Base-by-base conservation (phyloP, 2,113 vertebrate genomes). In the Enhydra lutris region DNA sequence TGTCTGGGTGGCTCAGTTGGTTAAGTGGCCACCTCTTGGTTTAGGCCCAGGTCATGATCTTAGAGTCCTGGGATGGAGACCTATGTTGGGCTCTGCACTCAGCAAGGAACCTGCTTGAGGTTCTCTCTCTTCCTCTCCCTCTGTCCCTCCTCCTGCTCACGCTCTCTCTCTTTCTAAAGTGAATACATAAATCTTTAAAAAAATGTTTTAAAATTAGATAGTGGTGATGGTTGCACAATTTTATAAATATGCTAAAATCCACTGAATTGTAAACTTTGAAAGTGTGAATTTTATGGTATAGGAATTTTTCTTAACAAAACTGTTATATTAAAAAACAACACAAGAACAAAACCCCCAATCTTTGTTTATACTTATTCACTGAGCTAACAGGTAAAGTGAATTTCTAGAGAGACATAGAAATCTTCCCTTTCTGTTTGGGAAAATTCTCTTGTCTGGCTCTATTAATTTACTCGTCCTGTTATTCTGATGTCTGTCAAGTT, bases 361-460 rank as follows among this genome's bases (percentile, higher is more conserved):
- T 3, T 67, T 69, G 34, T 50, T 95, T 42, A 45, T 80, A 88
- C 42, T 73, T 61, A 31, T 81, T 42, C 63, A 47, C 57, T 91
- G 71, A 89, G 23, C 31, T 89, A 67, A 93, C 24, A 92, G 5
- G 61, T 95, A 84, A 69, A 59, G 21, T 84, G 45, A 73, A n/a
- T 96, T 94, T 69, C 85, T 73, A 29, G 45, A 87, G 39, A 80
- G 79, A 96, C 39, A 78, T n/a, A 80, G n/a, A 90, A 42, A 36
- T 79, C 50, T 67, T 73, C 67, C 81, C 7, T 79, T 92, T 74
- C 65, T 21, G 39, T 14, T 1, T 85, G 50, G 42, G 42, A 95
- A 86, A 91, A 31, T 39, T 55, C 45, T 65, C 50, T 65, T 65
- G 10, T 83, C 21, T 90, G 87, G n/a, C 15, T 83, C 67, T 4